Evolutionary conservation across 2,888 invertebrate genomes (phyloP), one percentile per base, ranked within the genome.

Genomic region (Theodoxus fluviatilis): DNA sequence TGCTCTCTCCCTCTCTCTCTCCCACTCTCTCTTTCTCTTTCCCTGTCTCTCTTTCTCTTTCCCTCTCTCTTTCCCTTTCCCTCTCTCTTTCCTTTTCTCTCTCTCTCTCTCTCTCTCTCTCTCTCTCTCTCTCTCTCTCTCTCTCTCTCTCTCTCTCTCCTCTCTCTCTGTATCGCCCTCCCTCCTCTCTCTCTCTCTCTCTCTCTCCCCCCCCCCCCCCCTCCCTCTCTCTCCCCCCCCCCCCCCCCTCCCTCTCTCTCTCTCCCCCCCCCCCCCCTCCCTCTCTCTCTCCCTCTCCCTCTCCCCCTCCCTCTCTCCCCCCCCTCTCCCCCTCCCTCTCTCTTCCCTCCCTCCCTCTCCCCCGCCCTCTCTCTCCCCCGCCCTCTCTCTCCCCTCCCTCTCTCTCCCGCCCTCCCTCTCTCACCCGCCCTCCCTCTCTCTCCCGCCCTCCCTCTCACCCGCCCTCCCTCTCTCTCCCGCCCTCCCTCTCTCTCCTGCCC

Each of bases 11-110:
- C 59, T 31, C 4, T 31, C 59, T 31, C 3, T 31, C 59, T 59
- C 9, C 31, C 59, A 28, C 59, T 12, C 59, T 59, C 59, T 59
- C 59, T 59, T 31, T 59, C 59, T 59, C 59, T 59, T 4, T 59
- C 59, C 31, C 9, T 59, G 28, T 59, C 9, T 59, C 59, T 59
- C 9, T 59, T 31, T 59, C 9, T 59, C 59, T 59, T 31, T 59
- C 59, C 31, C 59, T 59, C 59, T 59, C 59, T 59, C 59, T 59
- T 31, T 59, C 59, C 31, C 31, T 59, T 31, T 59, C 59, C 31
- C 59, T 59, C 59, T 59, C 59, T 59, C 59, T 59, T 31, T 59
- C 59, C 31, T 31, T 59, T 31, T 59, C 59, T 55, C 55, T 55
- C 55, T 55, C 55, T 7, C 55, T 22, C 55, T 22, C 55, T 22